Conservation (phyloP, 2,888 invertebrate genomes). For the Clanis bilineata region DNA sequence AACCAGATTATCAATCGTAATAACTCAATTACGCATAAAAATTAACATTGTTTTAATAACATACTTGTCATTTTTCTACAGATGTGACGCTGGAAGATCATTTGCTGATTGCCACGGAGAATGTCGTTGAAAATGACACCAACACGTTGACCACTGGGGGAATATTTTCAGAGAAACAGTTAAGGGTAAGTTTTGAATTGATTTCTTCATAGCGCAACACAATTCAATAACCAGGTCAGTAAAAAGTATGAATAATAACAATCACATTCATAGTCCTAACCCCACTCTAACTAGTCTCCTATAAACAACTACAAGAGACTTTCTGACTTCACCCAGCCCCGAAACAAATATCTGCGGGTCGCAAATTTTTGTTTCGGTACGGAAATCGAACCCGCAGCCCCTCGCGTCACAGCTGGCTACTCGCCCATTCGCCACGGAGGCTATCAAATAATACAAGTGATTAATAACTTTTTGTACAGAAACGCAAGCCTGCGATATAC, state of each 20-base stretch:
- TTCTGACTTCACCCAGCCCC: no score
- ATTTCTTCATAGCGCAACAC: not conserved
- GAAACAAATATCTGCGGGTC: no score
- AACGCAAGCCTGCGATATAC: slow-evolving; percentile 82
- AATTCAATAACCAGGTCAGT: not conserved
- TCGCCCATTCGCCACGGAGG: no score
- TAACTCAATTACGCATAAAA: not conserved
- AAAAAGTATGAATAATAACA: no score
- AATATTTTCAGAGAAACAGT: slow-evolving; percentile 33
- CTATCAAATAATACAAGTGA: not conserved
- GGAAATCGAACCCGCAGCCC: no score
- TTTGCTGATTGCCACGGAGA: slow-evolving; percentile 40
- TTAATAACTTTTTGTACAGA: slow-evolving; percentile 32
- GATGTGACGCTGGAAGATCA: slow-evolving; percentile 67
- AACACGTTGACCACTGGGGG: slow-evolving; percentile 24
- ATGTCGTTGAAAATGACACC: slow-evolving; percentile 40
- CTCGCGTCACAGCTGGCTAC: no score
- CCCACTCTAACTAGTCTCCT: no score
- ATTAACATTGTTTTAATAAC: not conserved
- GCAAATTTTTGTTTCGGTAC: no score
- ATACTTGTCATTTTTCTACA: slow-evolving; percentile 28
- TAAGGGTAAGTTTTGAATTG: slow-evolving; percentile 41
- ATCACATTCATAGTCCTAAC: no score
- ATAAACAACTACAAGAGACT: no score
- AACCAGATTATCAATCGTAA: no score